Base-by-base conservation (phyloP, 2,113 vertebrate species). In the Caranx melampygus region DNA sequence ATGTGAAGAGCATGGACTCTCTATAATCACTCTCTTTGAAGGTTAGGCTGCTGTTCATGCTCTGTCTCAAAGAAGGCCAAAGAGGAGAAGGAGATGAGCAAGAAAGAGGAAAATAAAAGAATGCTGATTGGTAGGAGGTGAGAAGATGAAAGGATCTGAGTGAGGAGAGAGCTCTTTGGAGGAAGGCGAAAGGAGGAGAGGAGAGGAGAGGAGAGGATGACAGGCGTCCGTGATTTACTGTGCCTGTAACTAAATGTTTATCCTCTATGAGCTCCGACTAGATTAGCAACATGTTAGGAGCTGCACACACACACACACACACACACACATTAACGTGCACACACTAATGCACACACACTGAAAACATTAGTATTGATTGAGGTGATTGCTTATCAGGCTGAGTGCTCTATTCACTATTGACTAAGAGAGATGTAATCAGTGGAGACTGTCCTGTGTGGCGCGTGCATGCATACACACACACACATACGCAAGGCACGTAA, bases 331-430 rank as follows among this genome's bases (percentile, higher is more conserved):
- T 15, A 61, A 55, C 72, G 68, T 40, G 21, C 72, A 65, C 79
- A 77, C 78, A 65, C 80, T 81, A 64, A 86, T 40, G 75, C 69
- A 84, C 86, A 61, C 85, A 78, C 82, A 76, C 75, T 94, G 89
- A 94, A 93, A 93, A 92, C 89, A 94, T 94, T 94, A 94, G 90
- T 92, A 95, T 95, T 94, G 94, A 95, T 94, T 90, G 79, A 90
- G 91, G 92, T 93, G 93, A 95, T 95, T 94, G 93, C 92, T 94
- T 94, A 94, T 94, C 92, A 94, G 83, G 82, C 87, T 93, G 93
- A 95, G 94, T 94, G 94, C 93, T 92, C 92, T 93, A 93, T 94
- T 94, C 92, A 90, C 86, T 91, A 95, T 94, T 93, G 95, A 94
- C 90, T 79, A 65, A 71, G 70, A 77, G 84, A 72, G 80, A 87